These are phyloP conservation scores for Burhinus oedicnemus DNA, from an alignment of 2,113 vertebrate species.

Conservation along the genomic window DNA sequence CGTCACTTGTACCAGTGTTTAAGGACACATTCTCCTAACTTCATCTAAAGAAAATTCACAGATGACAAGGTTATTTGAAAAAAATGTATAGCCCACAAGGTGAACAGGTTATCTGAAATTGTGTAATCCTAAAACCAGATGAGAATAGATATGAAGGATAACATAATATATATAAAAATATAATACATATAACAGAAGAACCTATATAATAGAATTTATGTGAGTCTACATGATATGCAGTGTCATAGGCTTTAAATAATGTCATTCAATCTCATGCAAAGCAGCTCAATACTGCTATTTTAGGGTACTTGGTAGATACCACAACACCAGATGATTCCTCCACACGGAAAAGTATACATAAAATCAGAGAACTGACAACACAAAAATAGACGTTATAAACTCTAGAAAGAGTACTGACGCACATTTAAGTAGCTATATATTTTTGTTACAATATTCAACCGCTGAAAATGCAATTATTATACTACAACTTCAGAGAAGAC, in stretches of 20 bases:
- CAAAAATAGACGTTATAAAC: background rate
- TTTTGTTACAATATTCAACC: background rate
- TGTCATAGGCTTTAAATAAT: background rate
- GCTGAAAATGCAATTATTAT: background rate
- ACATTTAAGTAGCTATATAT: background rate
- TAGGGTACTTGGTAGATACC: background rate
- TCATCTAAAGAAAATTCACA: background rate
- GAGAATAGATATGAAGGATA: background rate
- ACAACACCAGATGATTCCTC: background rate
- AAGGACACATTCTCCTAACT: background rate
- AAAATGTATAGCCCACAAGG: background rate
- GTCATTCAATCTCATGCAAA: background rate
- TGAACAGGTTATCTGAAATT: background rate
- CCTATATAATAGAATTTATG: background rate
- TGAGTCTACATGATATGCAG: background rate
- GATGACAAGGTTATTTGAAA: background rate
- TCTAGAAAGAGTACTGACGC: background rate
- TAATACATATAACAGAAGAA: background rate
- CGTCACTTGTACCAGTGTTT: background rate
- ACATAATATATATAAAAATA: background rate
- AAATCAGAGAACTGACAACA: background rate
- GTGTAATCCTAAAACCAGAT: background rate
- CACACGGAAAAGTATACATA: background rate
- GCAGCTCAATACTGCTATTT: background rate
- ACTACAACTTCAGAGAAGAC: background rate